Conservation (phyloP, 2,888 invertebrate species). For the Tortrix viridana region DNA sequence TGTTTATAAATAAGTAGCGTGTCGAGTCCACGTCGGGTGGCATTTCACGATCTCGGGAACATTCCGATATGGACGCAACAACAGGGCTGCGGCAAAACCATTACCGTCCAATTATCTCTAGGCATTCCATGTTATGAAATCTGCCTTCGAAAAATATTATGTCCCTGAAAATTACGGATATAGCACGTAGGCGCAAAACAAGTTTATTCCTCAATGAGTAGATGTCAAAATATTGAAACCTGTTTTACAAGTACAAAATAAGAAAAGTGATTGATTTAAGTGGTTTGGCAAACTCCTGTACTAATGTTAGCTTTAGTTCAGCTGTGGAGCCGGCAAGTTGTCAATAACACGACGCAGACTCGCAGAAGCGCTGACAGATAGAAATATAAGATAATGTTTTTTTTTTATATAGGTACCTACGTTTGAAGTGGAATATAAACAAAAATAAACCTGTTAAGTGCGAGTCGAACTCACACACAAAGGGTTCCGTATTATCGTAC, state of each 20-base stretch:
- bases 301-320: slow-evolving; percentile 5
- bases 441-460: too few species aligned
- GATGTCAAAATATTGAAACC: not conserved
- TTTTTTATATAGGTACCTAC: too few species aligned
- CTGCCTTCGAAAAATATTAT: not conserved
- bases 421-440: too few species aligned
- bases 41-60: slow-evolving; percentile 69
- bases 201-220: not conserved
- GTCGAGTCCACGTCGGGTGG: slow-evolving; percentile 46
- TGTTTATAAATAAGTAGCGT: slow-evolving; percentile 48
- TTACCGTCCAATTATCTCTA: slow-evolving; percentile 53
- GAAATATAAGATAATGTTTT: not conserved
- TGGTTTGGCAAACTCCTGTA: not conserved
- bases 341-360: slow-evolving; percentile 20
- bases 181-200: not conserved
- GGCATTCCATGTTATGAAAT: slow-evolving; percentile 41
- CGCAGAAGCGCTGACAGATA: slow-evolving; percentile 1
- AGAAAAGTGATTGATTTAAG: not conserved
- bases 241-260: not conserved
- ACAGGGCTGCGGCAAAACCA: slow-evolving; percentile 50
- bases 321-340: slow-evolving; percentile 16
- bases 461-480: too few species aligned
- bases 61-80: slow-evolving; percentile 54
- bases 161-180: not conserved
- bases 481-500: too few species aligned